Evolutionary conservation across 2,888 invertebrate species (phyloP).

Genomic region (Nymphalis c-album): DNA sequence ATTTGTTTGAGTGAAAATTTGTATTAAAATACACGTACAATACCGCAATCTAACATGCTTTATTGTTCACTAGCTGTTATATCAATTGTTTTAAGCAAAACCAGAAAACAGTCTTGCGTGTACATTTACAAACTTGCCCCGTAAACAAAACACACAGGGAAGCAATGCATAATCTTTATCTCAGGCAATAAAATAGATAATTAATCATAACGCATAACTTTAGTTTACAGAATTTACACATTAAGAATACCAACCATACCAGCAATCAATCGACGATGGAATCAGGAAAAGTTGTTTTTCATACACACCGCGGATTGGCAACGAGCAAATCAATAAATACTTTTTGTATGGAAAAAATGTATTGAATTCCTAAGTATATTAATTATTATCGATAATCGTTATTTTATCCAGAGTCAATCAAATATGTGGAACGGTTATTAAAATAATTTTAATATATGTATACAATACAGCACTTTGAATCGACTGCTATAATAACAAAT

Average conservation of each 20-base stretch:
- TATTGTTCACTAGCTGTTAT: neutral
- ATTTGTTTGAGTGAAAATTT: neutral
- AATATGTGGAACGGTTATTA: conserved; percentile 8
- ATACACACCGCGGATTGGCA: conserved; percentile 20
- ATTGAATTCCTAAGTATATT: conserved; percentile 25
- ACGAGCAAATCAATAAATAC: conserved; percentile 21
- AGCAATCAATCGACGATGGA: conserved; percentile 30
- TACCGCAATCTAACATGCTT: neutral
- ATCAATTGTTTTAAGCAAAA: neutral
- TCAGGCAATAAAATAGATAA: conserved; percentile 29
- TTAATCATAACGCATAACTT: conserved; percentile 30
- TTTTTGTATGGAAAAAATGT: conserved; percentile 27
- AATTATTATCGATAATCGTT: conserved; percentile 23
- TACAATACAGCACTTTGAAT: too few relatives aligned
- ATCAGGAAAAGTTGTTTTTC: conserved; percentile 35
- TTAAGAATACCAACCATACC: conserved; percentile 29
- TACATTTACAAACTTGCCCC: conserved; percentile 3
- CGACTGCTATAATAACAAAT: too few relatives aligned
- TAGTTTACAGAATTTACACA: conserved; percentile 26
- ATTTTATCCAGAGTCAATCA: conserved; percentile 15
- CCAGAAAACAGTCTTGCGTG: neutral
- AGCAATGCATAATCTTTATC: conserved; percentile 24
- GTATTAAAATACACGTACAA: neutral
- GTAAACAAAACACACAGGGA: conserved; percentile 16
- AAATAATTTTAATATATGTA: neutral